Evolutionary conservation across 1,140 invertebrate genomes (phyloP).

Genomic region (Geopemphigus sp.): DNA sequence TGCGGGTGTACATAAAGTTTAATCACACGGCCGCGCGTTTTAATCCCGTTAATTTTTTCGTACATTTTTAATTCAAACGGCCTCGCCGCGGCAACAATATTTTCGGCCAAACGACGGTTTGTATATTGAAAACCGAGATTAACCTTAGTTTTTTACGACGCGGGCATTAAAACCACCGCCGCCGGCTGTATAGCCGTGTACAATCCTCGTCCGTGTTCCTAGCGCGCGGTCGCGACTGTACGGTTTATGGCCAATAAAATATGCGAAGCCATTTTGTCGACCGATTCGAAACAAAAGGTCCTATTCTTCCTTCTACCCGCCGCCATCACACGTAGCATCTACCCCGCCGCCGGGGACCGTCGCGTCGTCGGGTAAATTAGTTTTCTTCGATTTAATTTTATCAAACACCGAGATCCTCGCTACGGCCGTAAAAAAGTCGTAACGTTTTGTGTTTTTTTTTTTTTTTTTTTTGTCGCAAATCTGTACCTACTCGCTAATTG

Average conservation of each 20-base stretch:
- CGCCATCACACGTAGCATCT: too few species aligned
- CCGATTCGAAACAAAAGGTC: background rate
- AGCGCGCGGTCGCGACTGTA: too few species aligned
- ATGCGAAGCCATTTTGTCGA: background rate
- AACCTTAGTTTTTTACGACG: slow-evolving; percentile 13
- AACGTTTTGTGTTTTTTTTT: too few species aligned
- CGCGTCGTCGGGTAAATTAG: background rate
- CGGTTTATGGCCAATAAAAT: slow-evolving; percentile 8
- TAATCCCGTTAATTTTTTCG: too few species aligned
- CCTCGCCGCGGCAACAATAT: too few species aligned
- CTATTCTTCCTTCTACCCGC: too few species aligned
- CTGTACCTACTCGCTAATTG: background rate
- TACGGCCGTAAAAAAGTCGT: background rate
- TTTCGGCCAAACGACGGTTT: too few species aligned
- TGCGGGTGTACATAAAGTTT: too few species aligned
- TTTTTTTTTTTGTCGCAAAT: too few species aligned
- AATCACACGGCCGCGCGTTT: too few species aligned
- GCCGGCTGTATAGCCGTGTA: background rate
- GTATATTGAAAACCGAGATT: background rate
- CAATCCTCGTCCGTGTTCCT: background rate
- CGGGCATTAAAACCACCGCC: too few species aligned
- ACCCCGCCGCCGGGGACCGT: background rate
- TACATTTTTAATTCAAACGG: background rate
- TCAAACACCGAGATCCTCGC: background rate
- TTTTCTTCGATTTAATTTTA: slow-evolving; percentile 3